These are phyloP conservation scores for Allygus modestus DNA, from an alignment of 2,888 invertebrate species.

Conservation along the genomic window DNA sequence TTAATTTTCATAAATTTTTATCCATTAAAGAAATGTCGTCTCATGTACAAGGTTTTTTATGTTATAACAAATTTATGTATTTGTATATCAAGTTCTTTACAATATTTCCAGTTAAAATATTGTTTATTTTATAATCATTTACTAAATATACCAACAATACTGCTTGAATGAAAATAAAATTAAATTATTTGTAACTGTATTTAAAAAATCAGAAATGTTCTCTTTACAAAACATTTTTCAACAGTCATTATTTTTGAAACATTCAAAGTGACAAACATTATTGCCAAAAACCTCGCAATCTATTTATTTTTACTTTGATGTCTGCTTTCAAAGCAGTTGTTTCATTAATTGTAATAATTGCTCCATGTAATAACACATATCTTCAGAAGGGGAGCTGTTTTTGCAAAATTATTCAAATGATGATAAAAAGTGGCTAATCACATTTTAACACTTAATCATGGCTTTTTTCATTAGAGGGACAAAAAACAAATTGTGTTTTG, in stretches of 20 bases:
- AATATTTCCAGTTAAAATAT: too few species aligned
- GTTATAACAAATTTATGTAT: too few species aligned
- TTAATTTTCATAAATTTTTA: too few species aligned
- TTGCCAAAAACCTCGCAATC: conserved; percentile 29
- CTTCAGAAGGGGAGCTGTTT: conserved; percentile 46
- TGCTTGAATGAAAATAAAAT: too few species aligned
- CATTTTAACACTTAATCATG: conserved; percentile 51
- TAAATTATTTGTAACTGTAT: too few species aligned
- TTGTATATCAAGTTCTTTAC: too few species aligned
- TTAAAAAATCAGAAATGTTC: neutral
- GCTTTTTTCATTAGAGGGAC: conserved; percentile 46
- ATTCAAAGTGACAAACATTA: conserved; percentile 40
- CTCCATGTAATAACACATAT: conserved; percentile 12
- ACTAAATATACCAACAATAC: too few species aligned
- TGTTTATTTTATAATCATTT: too few species aligned
- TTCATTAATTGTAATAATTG: conserved; percentile 52
- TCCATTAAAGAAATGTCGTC: neutral
- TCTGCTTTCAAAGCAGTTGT: conserved; percentile 48
- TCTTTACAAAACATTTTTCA: neutral
- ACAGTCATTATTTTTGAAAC: neutral
- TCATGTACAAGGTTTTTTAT: neutral
- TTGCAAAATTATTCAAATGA: conserved; percentile 56
- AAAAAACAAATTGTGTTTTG: conserved; percentile 54
- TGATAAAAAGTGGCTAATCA: conserved; percentile 52
- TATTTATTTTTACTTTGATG: conserved; percentile 56